Evolutionary conservation across 2,113 vertebrate genomes (phyloP).

Genomic region (Abramis brama): DNA sequence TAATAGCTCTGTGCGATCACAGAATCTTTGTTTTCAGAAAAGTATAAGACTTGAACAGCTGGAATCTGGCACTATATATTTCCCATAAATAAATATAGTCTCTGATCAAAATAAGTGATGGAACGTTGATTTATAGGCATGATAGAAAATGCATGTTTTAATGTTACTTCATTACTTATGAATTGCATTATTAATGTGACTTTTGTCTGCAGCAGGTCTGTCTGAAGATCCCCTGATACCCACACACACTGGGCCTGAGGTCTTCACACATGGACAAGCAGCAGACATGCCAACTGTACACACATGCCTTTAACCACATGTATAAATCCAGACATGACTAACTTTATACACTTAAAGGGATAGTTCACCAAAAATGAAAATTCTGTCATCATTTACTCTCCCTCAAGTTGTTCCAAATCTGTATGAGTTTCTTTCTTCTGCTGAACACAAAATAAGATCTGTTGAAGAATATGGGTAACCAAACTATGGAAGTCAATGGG

Average conservation of each 20-base stretch:
- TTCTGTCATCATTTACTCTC: no score
- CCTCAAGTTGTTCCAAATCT: no score
- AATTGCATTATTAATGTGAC: not conserved
- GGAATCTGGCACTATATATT: not conserved
- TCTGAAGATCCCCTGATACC: conserved; percentile 53
- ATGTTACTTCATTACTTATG: not conserved
- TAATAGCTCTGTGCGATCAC: not conserved
- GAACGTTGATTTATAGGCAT: no score
- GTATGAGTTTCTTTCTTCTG: not conserved
- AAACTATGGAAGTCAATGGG: no score
- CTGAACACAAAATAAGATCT: not conserved
- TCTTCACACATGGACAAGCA: conserved; percentile 61
- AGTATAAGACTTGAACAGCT: not conserved
- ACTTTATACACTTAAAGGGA: not conserved
- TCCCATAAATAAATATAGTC: not conserved
- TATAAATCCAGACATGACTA: not conserved
- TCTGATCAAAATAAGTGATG: not conserved
- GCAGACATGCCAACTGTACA: conserved; percentile 55
- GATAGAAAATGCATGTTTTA: not conserved
- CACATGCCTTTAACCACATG: conserved; percentile 54
- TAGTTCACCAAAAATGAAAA: no score
- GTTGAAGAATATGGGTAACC: no score
- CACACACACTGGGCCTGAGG: conserved; percentile 65
- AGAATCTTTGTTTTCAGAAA: not conserved
- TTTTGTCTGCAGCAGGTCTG: conserved; percentile 54